These are phyloP conservation scores for Coregonus clupeaformis DNA, from an alignment of 2,113 vertebrate genomes.

Conservation along the genomic window DNA sequence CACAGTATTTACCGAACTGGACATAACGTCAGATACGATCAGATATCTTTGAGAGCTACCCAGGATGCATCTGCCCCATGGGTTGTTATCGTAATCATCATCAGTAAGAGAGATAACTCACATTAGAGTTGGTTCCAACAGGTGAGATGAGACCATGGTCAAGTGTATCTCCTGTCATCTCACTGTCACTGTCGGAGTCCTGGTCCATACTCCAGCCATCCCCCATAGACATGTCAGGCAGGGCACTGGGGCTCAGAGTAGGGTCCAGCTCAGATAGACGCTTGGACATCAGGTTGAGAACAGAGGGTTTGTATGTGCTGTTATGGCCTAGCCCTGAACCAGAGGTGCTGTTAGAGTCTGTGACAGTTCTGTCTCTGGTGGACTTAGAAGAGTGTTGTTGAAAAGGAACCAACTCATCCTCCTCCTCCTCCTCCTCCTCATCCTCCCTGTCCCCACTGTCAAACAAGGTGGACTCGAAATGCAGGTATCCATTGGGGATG, in stretches of 20 bases:
- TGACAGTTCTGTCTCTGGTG: slow-evolving; percentile 39
- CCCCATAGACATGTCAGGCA: slow-evolving; percentile 68
- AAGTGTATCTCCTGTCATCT: slow-evolving; percentile 58
- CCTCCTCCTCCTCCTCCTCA: slow-evolving; percentile 32
- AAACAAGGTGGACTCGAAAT: slow-evolving; percentile 76
- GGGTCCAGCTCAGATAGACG: slow-evolving; percentile 68
- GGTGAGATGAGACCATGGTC: slow-evolving; percentile 61
- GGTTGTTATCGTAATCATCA: not conserved
- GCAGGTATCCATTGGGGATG: slow-evolving; percentile 71
- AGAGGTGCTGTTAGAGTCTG: slow-evolving; percentile 29
- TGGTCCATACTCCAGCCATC: slow-evolving; percentile 71
- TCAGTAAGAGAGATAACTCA: slow-evolving; percentile 48
- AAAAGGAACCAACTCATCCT: slow-evolving; percentile 43
- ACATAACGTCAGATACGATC: not conserved
- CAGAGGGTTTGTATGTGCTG: slow-evolving; percentile 61
- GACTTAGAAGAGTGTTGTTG: slow-evolving; percentile 47
- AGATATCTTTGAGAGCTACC: not conserved
- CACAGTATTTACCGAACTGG: not conserved
- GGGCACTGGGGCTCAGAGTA: slow-evolving; percentile 62
- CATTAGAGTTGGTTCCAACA: slow-evolving; percentile 69
- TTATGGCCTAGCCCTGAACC: slow-evolving; percentile 49
- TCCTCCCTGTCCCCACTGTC: slow-evolving; percentile 69
- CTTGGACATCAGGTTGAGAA: slow-evolving; percentile 71
- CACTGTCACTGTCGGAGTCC: slow-evolving; percentile 70
- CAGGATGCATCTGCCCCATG: not conserved